Evolutionary conservation across 2,113 vertebrate species (phyloP).

Genomic region (Plestiodon gilberti): DNA sequence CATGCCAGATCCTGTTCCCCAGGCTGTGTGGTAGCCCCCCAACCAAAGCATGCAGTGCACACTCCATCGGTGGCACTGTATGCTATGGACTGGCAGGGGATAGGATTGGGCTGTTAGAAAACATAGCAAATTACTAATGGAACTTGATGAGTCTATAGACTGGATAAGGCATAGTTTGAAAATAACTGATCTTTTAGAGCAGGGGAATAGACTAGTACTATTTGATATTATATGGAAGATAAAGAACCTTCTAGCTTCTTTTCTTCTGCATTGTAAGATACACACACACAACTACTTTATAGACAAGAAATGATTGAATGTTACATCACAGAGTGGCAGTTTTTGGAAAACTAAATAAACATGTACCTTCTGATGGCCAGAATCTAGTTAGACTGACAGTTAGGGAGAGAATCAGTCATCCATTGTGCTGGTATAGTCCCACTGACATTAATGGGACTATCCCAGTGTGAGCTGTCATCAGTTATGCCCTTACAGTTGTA

Average conservation of each 20-base stretch:
- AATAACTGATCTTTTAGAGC: background rate
- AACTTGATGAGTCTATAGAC: background rate
- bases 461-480: background rate
- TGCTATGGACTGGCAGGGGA: no score
- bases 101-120: background rate
- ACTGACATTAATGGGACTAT: constrained; percentile 1
- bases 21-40: no score
- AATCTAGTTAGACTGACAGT: background rate
- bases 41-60: no score
- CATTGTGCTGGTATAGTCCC: background rate
- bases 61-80: no score
- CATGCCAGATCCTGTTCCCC: no score
- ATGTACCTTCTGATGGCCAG: background rate
- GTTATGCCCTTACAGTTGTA: constrained; percentile 10
- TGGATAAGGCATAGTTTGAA: background rate
- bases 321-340: background rate
- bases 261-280: background rate
- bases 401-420: background rate
- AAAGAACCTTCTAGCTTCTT: background rate
- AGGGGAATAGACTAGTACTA: background rate
- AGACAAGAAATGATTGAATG: background rate
- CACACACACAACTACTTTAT: background rate
- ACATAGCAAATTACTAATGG: background rate
- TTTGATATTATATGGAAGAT: background rate
- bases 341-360: background rate